Percentiles rank a stretch among this genome's conserved stretches.
Evolutionary conservation across 1,140 invertebrate species (phyloP).

Genomic region (Eupristina koningsbergeri): DNA sequence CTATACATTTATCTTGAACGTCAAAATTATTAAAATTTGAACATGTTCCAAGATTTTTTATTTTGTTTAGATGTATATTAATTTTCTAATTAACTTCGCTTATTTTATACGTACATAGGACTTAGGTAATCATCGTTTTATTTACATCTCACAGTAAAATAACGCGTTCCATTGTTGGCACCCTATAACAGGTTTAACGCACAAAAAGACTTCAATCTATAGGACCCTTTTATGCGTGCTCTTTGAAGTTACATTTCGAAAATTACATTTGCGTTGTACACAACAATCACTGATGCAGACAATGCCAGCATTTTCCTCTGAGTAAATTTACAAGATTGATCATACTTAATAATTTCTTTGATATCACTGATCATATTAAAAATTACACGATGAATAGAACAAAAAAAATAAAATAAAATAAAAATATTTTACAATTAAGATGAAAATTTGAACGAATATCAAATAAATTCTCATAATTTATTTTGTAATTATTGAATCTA

Average conservation of each 20-base stretch:
- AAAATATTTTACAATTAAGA: neutral
- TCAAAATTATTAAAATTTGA: neutral
- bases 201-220: slow-evolving; percentile 47
- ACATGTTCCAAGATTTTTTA: neutral
- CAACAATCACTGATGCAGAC: slow-evolving; percentile 37
- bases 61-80: slow-evolving; percentile 54
- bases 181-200: slow-evolving; percentile 46
- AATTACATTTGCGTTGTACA: slow-evolving; percentile 39
- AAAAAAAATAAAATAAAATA: too few relatives aligned
- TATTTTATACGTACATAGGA: slow-evolving; percentile 58
- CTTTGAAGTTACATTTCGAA: slow-evolving; percentile 43
- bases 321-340: slow-evolving; percentile 5
- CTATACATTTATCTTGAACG: neutral
- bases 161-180: slow-evolving; percentile 49
- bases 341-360: neutral
- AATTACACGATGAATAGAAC: neutral
- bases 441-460: neutral
- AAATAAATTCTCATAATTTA: neutral
- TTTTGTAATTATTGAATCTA: neutral
- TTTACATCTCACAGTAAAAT: slow-evolving; percentile 59
- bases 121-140: slow-evolving; percentile 61
- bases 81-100: slow-evolving; percentile 54
- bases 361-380: neutral
- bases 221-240: slow-evolving; percentile 52
- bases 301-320: slow-evolving; percentile 21